Base-by-base conservation (phyloP, 1,140 invertebrate species). In the Leguminivora glycinivorella region DNA sequence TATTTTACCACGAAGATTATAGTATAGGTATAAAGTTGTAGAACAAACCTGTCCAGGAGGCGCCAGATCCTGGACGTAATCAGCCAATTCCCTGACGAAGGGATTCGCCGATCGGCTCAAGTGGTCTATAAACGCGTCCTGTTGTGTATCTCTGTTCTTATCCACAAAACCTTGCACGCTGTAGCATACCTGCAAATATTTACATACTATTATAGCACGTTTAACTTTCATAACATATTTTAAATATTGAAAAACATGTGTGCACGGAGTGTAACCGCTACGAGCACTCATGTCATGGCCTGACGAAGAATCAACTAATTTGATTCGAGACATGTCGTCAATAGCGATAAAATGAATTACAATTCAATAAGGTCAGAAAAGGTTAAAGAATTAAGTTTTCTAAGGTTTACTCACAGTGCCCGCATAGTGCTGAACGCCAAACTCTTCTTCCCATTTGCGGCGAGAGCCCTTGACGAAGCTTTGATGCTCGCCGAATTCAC, bases 61-160 rank as follows among this genome's bases (percentile, higher is more conserved):
- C 25, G 84, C 84, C 29, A 89, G 71, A 38, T 91, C 89, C 25
- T 88, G 85, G 2, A 87, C 85, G 60, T 91, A 91, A 75, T 91
- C 95, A 1, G 96, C 96, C n/a, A 99, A 93, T 76, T 98, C 96
- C 79, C 96, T 94, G 0, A 99, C 96, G 88, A 98, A 98, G 22
- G 95, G 94, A 83, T 98, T 98, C 1, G 93, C 94, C 58, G 97
- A 98, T 34, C 96, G 93, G 14, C 95, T 96, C 93, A 99, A 95
- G 75, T 98, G 95, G 85, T 99, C 97, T 82, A 99, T 98, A 80
- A 99, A 96, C 0, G 98, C 97, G 82, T 99, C 98, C 86, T 99
- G 98, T 83, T 98, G 97, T 0, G 97, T 96, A 81, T 98, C 97
- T 9, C 97, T 93, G 88, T 99, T 99, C 91, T 99, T 99, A 83